Conservation (phyloP, 2,797 vertebrate genomes). For the Austrolebias charrua region DNA sequence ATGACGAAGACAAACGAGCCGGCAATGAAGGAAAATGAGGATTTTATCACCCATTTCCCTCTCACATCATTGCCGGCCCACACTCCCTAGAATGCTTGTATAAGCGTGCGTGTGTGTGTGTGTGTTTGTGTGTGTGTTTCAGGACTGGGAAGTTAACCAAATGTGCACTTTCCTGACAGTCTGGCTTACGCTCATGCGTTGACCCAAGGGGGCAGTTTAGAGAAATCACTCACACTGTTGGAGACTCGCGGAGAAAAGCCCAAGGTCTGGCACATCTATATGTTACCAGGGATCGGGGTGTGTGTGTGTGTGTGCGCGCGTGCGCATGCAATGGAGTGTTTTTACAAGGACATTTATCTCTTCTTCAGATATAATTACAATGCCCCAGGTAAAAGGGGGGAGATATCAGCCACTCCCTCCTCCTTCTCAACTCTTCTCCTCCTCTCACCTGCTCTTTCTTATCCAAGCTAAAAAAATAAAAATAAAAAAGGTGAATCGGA, state of each 20-base stretch:
- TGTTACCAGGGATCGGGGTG: constrained; percentile 48
- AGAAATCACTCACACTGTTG: constrained; percentile 70
- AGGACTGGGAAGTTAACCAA: constrained; percentile 67
- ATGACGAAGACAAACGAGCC: constrained; percentile 71
- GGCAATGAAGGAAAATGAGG: constrained; percentile 76
- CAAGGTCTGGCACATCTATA: constrained; percentile 60
- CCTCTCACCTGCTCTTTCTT: constrained; percentile 33
- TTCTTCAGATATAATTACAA: constrained; percentile 73
- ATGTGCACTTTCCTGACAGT: constrained; percentile 63
- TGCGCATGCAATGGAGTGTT: constrained; percentile 38
- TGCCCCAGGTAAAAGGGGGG: constrained; percentile 45
- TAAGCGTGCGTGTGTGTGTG: constrained; percentile 17
- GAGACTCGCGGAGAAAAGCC: constrained; percentile 66
- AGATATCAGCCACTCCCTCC: constrained; percentile 41
- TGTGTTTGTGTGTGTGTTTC: constrained; percentile 29
- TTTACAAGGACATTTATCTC: constrained; percentile 75
- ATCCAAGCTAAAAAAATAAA: constrained; percentile 39
- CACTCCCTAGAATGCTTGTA: constrained; percentile 46
- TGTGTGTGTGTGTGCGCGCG: constrained; percentile 25
- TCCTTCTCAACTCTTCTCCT: constrained; percentile 30
- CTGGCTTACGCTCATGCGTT: constrained; percentile 52
- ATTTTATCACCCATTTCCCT: constrained; percentile 80
- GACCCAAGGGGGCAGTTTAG: constrained; percentile 73
- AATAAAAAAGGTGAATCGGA: constrained; percentile 36
- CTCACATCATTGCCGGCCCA: constrained; percentile 57